phyloP scores from a whole-genome alignment of 2,113 vertebrate species.

The Oryctolagus cuniculus region mOryCun1.1 NC_091435.1:133944001-133944500 shows the following conservation, averaged over 20 bases:
- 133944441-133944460: conserved; percentile 83
- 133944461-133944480: conserved; percentile 83
- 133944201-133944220: conserved; percentile 23
- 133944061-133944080: conserved; percentile 50
- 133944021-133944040: conserved; percentile 58
- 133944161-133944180: conserved; percentile 30
- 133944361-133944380: conserved; percentile 84
- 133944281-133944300: conserved; percentile 75
- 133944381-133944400: conserved; percentile 86
- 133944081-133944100: conserved; percentile 54
- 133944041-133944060: conserved; percentile 16
- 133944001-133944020: neutral
- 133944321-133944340: conserved; percentile 77
- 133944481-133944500: conserved; percentile 81
- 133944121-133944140: conserved; percentile 61
- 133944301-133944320: conserved; percentile 72
- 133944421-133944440: conserved; percentile 75
- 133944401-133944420: conserved; percentile 82
- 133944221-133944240: conserved; percentile 11
- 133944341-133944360: conserved; percentile 79
- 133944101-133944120: conserved; percentile 52
- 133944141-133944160: conserved; percentile 60
- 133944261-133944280: conserved; percentile 59
- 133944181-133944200: conserved; percentile 47
- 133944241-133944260: conserved; percentile 62